A percentile compares a stretch with the other conserved stretches of the same genome.
Evolutionary conservation across 2,113 vertebrate species (phyloP).

Genomic region (Serilophus lunatus): DNA sequence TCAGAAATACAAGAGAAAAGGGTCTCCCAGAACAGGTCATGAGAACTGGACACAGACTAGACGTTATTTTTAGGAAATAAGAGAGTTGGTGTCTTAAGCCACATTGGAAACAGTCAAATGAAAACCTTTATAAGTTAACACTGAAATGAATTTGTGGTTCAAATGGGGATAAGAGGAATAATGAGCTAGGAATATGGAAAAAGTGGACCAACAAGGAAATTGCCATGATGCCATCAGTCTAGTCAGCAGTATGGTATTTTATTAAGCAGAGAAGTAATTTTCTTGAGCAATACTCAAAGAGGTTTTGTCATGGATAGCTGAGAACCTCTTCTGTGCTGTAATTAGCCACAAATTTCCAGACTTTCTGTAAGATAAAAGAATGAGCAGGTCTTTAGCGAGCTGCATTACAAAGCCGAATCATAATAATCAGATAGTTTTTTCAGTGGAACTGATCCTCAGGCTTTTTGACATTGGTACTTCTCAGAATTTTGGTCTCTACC

Average conservation of each 20-base stretch:
- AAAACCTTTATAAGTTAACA: background rate
- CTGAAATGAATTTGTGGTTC: background rate
- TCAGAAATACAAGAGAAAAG: background rate
- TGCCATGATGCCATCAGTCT: slow-evolving; percentile 47
- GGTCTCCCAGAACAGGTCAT: background rate
- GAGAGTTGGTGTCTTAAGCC: background rate
- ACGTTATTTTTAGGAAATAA: background rate
- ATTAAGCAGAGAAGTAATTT: slow-evolving; percentile 45
- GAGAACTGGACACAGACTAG: background rate
- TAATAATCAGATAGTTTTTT: background rate
- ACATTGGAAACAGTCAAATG: background rate
- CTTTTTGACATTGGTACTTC: background rate
- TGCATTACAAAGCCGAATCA: background rate
- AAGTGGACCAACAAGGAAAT: background rate
- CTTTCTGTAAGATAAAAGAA: background rate
- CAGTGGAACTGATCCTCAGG: background rate
- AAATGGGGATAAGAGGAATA: background rate
- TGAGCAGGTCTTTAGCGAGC: background rate
- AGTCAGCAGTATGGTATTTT: slow-evolving; percentile 45
- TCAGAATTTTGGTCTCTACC: background rate
- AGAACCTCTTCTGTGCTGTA: slow-evolving; percentile 6
- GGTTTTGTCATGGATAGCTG: slow-evolving; percentile 1
- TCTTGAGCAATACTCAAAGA: slow-evolving; percentile 30
- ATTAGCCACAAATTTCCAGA: slow-evolving; percentile 1
- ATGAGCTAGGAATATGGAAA: slow-evolving; percentile 5